Conservation (phyloP, 2,888 invertebrate genomes). For the Cloeon dipterum region DNA sequence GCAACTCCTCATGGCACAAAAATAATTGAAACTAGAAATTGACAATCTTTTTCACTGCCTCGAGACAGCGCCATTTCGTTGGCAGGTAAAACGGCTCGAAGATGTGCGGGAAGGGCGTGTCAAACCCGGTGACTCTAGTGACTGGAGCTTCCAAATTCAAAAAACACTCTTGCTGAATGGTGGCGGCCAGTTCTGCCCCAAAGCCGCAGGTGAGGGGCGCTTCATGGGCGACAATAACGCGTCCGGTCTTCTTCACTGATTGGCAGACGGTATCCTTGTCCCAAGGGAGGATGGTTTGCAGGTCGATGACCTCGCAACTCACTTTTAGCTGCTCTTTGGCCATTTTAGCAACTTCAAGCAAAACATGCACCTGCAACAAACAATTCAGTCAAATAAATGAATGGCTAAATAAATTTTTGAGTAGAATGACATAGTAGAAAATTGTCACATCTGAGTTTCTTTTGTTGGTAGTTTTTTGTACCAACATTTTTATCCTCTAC, state of each 20-base stretch:
- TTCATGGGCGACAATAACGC: constrained; percentile 80
- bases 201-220: constrained; percentile 91
- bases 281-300: constrained; percentile 91
- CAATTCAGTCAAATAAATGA: no score
- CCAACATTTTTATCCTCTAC: no score
- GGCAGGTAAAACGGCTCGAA: constrained; percentile 94
- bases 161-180: constrained; percentile 89
- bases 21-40: constrained; percentile 30
- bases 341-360: constrained; percentile 67
- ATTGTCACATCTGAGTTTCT: no score
- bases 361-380: constrained; percentile 77
- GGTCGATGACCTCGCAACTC: constrained; percentile 86
- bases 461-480: no score
- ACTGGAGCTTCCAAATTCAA: constrained; percentile 85
- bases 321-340: constrained; percentile 52
- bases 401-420: no score
- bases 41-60: constrained; percentile 51
- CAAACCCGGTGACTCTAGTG: constrained; percentile 76
- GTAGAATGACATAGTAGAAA: no score
- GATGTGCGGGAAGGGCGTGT: constrained; percentile 92
- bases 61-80: constrained; percentile 74
- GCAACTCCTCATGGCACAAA: background rate
- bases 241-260: constrained; percentile 90
- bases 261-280: constrained; percentile 74
- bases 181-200: constrained; percentile 85